phyloP scores from a whole-genome alignment of 2,888 invertebrate genomes.

The Pandemis heparana region DNA sequence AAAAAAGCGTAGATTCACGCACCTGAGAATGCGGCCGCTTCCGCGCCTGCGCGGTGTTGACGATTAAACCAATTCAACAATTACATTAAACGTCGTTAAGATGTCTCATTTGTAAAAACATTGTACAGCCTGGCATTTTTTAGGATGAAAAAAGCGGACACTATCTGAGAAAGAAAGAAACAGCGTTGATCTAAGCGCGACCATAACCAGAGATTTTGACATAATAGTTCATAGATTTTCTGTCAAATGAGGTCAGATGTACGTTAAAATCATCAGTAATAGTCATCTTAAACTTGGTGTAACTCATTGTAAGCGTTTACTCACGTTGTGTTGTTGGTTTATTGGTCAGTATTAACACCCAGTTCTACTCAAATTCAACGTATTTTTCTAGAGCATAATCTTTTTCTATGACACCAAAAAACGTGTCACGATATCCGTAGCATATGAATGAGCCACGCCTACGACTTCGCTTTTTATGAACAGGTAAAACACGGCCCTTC shows the following conservation, averaged over 20 bases:
- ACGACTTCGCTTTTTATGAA: conserved; percentile 7
- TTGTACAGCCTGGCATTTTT: not conserved
- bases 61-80: conserved; percentile 16
- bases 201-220: too few species aligned
- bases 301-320: too few species aligned
- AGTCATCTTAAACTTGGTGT: too few species aligned
- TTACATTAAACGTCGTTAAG: conserved; percentile 17
- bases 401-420: conserved; percentile 23
- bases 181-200: not conserved
- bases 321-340: too few species aligned
- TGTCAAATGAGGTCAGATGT: too few species aligned
- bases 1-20: conserved; percentile 49
- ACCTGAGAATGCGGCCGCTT: conserved; percentile 66
- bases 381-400: not conserved
- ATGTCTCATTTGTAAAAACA: conserved; percentile 6
- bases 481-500: conserved; percentile 38
- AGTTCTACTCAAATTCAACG: not conserved
- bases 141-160: not conserved
- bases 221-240: too few species aligned
- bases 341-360: not conserved
- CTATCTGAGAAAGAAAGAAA: not conserved
- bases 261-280: too few species aligned
- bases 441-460: conserved; percentile 32
- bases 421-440: conserved; percentile 23
- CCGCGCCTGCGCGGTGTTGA: conserved; percentile 49